Conservation (phyloP, 2,797 vertebrate species). For the Hephaestus fuliginosus region DNA sequence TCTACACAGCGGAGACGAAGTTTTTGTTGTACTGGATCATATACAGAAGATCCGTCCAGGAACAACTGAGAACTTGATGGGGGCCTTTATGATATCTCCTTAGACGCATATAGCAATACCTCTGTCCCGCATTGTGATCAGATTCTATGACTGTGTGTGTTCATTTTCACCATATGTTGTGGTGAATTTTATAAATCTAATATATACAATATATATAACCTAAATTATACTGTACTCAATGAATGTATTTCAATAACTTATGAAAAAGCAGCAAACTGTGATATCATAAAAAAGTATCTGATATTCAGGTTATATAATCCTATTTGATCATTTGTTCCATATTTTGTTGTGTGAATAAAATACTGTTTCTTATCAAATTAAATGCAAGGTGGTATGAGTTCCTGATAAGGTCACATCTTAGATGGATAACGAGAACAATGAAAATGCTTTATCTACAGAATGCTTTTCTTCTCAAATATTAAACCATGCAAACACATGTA, state of each 20-base stretch:
- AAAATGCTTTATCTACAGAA: not conserved
- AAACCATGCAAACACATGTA: not conserved
- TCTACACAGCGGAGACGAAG: conserved; percentile 57
- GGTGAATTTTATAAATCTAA: conserved; percentile 11
- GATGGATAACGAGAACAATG: not conserved
- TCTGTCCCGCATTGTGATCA: not conserved
- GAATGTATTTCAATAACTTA: conserved; percentile 41
- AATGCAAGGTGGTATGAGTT: not conserved
- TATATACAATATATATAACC: conserved; percentile 4
- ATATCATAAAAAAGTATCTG: conserved; percentile 69
- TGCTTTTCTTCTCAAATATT: not conserved
- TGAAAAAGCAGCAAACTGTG: conserved; percentile 47
- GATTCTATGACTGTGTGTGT: conserved; percentile 23
- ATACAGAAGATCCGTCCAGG: conserved; percentile 27
- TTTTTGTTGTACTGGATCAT: conserved; percentile 72
- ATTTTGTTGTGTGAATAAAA: conserved; percentile 64
- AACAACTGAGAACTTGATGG: conserved; percentile 72
- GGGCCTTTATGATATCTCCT: conserved; percentile 78
- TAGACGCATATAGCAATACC: not conserved
- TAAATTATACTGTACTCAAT: conserved; percentile 39
- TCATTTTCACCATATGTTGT: conserved; percentile 25
- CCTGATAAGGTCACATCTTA: not conserved
- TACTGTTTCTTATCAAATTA: conserved; percentile 28
- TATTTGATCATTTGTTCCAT: conserved; percentile 21
- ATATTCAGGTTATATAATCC: conserved; percentile 72